These are phyloP conservation scores for Halcyon leucocephala DNA, from an alignment of 2,797 vertebrate species.

Conservation along the genomic window DNA sequence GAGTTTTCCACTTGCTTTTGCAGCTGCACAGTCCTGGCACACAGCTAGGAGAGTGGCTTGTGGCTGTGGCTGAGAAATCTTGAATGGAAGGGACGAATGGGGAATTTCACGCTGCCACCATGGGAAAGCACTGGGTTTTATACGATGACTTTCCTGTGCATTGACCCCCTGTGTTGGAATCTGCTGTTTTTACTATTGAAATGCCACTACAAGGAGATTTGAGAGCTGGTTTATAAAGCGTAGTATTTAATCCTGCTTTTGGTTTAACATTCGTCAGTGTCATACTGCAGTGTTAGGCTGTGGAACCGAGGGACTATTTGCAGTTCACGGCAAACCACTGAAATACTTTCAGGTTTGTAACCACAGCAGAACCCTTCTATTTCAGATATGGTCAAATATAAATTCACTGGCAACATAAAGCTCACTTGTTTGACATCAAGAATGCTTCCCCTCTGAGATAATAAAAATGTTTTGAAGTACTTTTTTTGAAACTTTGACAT, in stretches of 20 bases:
- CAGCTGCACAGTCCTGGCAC: constrained; percentile 33
- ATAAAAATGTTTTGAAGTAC: neutral
- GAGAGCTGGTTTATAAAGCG: neutral
- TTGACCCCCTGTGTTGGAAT: neutral
- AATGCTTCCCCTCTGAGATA: neutral
- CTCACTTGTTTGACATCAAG: neutral
- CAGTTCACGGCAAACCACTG: neutral
- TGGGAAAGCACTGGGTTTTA: neutral
- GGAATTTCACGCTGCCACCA: neutral
- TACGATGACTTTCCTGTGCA: accelerated
- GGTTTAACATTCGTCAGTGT: neutral
- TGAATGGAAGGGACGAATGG: neutral
- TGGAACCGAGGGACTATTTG: neutral
- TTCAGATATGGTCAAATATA: constrained; percentile 37
- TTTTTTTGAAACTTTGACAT: neutral
- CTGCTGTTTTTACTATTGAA: neutral
- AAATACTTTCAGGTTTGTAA: constrained; percentile 18
- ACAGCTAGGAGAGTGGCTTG: neutral
- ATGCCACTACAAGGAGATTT: neutral
- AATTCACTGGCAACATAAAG: neutral
- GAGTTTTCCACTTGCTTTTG: neutral
- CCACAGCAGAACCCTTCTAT: neutral
- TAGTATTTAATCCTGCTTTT: neutral
- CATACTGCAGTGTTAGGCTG: neutral
- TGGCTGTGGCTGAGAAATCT: neutral